These are phyloP conservation scores for Thomomys bottae DNA, from an alignment of 2,113 vertebrate species.

Conservation along the genomic window DNA sequence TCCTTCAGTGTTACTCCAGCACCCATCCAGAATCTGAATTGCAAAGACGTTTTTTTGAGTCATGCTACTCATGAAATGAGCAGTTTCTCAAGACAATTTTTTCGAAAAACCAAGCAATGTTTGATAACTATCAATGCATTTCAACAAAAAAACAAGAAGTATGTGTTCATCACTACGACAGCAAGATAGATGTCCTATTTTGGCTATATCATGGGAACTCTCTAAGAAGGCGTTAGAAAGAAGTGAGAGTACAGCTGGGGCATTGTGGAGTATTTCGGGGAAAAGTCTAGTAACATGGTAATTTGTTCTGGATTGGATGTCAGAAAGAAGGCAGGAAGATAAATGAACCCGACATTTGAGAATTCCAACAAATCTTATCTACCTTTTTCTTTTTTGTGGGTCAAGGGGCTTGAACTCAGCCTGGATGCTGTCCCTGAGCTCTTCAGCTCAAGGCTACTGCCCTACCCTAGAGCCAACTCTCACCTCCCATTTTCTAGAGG, in stretches of 20 bases:
- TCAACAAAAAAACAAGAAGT: background rate
- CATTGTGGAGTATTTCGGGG: background rate
- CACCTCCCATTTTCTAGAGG: too few species aligned
- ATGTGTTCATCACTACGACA: background rate
- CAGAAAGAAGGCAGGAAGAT: background rate
- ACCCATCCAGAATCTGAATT: background rate
- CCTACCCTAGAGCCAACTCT: too few species aligned
- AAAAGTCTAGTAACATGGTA: background rate
- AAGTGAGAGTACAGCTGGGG: background rate
- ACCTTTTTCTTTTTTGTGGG: too few species aligned
- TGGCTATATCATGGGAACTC: background rate
- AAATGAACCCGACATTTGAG: background rate
- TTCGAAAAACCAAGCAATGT: background rate
- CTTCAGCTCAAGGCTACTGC: too few species aligned
- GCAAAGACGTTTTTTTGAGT: background rate
- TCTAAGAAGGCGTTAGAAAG: background rate
- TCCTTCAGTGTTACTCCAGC: background rate
- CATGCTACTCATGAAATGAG: background rate
- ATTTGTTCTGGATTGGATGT: background rate
- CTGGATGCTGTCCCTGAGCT: too few species aligned
- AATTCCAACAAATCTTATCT: background rate
- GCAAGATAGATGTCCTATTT: background rate
- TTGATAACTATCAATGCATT: background rate
- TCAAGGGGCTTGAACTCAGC: too few species aligned
- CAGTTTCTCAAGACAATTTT: background rate